Evolutionary conservation across 2,888 invertebrate genomes (phyloP).

Genomic region (Falcaria lacertinaria): DNA sequence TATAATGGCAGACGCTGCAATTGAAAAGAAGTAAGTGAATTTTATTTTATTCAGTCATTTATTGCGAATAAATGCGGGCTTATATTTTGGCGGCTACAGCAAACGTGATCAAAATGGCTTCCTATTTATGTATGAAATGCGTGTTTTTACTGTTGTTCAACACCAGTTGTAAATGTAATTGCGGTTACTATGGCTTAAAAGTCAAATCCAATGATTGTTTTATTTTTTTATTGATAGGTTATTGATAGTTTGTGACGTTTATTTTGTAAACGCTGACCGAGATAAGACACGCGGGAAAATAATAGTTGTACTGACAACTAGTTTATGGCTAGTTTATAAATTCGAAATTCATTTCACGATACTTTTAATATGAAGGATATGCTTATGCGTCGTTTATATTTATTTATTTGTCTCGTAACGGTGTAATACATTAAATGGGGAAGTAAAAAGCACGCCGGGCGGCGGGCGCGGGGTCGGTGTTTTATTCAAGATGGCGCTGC

Average conservation of each 20-base stretch:
- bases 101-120: constrained; percentile 81
- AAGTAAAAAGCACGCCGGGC: constrained; percentile 60
- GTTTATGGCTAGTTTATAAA: constrained; percentile 5
- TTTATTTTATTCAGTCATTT: constrained; percentile 26
- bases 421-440: constrained; percentile 25
- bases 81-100: constrained; percentile 68
- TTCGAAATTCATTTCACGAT: neutral
- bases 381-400: constrained; percentile 12
- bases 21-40: constrained; percentile 83
- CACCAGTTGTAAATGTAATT: neutral
- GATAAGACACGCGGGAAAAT: constrained; percentile 67
- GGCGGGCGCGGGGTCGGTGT: constrained; percentile 46
- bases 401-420: constrained; percentile 20
- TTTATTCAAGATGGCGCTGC: constrained; percentile 71
- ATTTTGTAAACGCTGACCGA: constrained; percentile 46
- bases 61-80: constrained; percentile 23
- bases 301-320: constrained; percentile 21
- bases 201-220: neutral
- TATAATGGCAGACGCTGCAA: constrained; percentile 85
- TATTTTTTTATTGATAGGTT: constrained; percentile 21
- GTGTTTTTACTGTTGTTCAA: constrained; percentile 34
- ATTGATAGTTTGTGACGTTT: constrained; percentile 38
- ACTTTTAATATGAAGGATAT: constrained; percentile 3
- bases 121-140: constrained; percentile 50
- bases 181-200: neutral